Evolutionary conservation across 2,888 invertebrate genomes (phyloP).

Genomic region (Drosophila buzzatii): DNA sequence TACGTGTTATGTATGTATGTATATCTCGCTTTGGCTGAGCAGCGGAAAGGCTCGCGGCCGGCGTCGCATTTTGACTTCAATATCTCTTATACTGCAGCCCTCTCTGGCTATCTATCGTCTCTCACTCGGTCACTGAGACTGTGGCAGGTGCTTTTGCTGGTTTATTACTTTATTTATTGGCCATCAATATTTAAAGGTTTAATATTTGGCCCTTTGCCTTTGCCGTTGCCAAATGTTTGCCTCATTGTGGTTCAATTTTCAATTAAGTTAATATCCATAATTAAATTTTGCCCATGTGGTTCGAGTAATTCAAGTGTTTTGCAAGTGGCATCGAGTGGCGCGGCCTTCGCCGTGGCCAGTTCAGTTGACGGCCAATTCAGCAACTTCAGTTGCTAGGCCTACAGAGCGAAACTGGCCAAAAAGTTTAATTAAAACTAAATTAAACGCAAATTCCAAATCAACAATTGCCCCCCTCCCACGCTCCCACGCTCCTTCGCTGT

Average conservation of each 20-base stretch:
- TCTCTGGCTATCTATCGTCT: neutral
- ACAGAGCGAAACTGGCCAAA: constrained; percentile 14
- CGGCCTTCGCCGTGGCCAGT: constrained; percentile 6
- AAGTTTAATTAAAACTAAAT: constrained; percentile 55
- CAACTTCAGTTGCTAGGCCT: constrained; percentile 27
- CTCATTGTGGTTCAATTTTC: constrained; percentile 48
- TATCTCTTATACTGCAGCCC: constrained; percentile 2
- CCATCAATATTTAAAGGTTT: constrained; percentile 70
- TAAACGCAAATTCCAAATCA: constrained; percentile 18
- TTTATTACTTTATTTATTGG: constrained; percentile 67
- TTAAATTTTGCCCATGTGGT: constrained; percentile 49
- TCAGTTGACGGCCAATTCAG: constrained; percentile 25
- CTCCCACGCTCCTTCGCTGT: neutral
- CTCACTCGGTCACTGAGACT: neutral
- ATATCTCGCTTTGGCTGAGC: neutral
- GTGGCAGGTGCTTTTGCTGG: constrained; percentile 22
- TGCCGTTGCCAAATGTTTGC: constrained; percentile 34
- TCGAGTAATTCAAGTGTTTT: constrained; percentile 10
- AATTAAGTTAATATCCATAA: constrained; percentile 73
- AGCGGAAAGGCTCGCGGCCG: constrained; percentile 31
- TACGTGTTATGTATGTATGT: neutral
- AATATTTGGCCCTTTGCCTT: constrained; percentile 47
- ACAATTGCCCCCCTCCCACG: neutral
- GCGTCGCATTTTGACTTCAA: constrained; percentile 42
- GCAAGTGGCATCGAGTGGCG: neutral